Evolutionary conservation across 2,797 vertebrate genomes (phyloP), one percentile per base, ranked within the genome.

Genomic region (Sebastes baramenuke): DNA sequence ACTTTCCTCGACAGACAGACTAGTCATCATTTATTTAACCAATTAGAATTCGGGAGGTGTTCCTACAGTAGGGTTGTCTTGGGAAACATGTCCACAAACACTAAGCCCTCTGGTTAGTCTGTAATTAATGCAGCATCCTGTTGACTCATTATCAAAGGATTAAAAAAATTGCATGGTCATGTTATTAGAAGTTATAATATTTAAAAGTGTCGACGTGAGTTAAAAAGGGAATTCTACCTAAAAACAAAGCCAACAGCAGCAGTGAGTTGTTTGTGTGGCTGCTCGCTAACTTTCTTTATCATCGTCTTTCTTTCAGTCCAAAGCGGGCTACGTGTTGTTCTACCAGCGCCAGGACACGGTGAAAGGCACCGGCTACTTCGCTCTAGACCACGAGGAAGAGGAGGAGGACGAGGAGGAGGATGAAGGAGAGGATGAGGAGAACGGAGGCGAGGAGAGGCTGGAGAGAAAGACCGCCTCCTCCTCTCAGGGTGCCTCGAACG

Each of bases 291-390:
- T 10, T 32, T 61, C 10, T 25, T 24, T 6, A 5, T 62, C 5
- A 2, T 60, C 30, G 9, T 76, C n/a, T 75, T 8, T 52, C 13
- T 72, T 9, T 84, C 67, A 99, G 98, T 99, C 98, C 93, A 99
- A 99, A 96, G 98, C 98, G 24, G 98, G 97, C 0, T 99, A 99
- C 34, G 98, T 99, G 77, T 96, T 99, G 72, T 99, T 99, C 96
- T 99, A 99, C 94, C 98, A 99, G 96, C 97, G 98, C 27, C 97
- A 98, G 90, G 98, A 99, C 93, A 99, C 98, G 0, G 96, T 99
- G 86, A 98, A 97, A 89, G 98, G 98, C 88, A 99, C 98, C 34
- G 97, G 98, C 80, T 99, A 97, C 96, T 99, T 99, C 27, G 95
- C 97, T 73, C 96, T 99, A 60, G 98, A 99, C 93, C 96, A 97